phyloP scores from a whole-genome alignment of 2,113 vertebrate genomes.

The Vombatus ursinus region DNA sequence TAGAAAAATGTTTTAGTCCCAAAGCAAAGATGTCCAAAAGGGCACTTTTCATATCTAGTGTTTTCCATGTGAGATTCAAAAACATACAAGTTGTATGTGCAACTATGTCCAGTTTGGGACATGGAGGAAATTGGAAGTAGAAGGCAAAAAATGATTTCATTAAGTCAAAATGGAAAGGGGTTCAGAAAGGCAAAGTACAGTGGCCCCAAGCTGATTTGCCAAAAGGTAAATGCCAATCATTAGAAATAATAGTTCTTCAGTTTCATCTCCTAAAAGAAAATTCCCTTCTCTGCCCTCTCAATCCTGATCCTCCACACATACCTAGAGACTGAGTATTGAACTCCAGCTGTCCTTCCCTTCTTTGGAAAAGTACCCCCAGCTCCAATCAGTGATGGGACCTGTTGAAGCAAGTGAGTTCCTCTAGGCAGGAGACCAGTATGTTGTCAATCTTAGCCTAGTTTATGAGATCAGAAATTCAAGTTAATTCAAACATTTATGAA shows the following conservation, averaged over 20 bases:
- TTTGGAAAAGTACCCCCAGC: background rate
- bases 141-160: conserved; percentile 12
- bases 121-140: conserved; percentile 11
- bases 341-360: background rate
- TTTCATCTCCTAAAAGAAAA: background rate
- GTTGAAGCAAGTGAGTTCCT: background rate
- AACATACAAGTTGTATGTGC: background rate
- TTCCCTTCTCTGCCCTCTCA: background rate
- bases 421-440: background rate
- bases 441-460: background rate
- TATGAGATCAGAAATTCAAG: background rate
- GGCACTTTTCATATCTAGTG: background rate
- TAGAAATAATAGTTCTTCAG: background rate
- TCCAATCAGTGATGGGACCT: background rate
- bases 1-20: conserved; percentile 3
- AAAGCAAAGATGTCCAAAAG: background rate
- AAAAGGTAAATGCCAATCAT: conserved; percentile 2
- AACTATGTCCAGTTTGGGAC: conserved; percentile 16
- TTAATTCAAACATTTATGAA: background rate
- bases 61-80: background rate
- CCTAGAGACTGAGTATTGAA: background rate
- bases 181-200: conserved; percentile 3
- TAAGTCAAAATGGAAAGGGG: conserved; percentile 33
- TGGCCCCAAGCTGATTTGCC: conserved; percentile 2
- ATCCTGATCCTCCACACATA: background rate